These are phyloP conservation scores for Quiscalus mexicanus DNA, from an alignment of 2,113 vertebrate species.

Conservation along the genomic window DNA sequence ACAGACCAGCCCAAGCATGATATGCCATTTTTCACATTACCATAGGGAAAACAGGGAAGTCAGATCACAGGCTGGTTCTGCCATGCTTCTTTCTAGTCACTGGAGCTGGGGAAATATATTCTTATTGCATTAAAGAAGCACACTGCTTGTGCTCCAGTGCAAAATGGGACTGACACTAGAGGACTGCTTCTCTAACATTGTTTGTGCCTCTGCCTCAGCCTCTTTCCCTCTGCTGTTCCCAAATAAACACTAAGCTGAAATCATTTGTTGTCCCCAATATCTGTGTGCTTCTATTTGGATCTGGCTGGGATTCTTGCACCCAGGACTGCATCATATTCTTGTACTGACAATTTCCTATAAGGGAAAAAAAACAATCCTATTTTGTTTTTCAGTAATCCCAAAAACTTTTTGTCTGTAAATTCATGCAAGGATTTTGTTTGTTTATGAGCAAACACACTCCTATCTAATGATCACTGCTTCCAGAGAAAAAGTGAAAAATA, in stretches of 20 bases:
- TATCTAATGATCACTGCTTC: neutral
- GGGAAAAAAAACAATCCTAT: fast-evolving
- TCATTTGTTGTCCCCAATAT: neutral
- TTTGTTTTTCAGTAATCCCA: neutral
- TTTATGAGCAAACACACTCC: neutral
- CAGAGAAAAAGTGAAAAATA: neutral
- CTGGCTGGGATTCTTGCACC: neutral
- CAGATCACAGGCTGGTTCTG: neutral
- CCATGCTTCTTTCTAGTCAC: neutral
- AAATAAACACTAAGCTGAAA: neutral
- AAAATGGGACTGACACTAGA: neutral
- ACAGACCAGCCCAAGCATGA: neutral
- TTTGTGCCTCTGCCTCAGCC: neutral
- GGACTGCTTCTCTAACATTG: neutral
- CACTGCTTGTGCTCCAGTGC: neutral
- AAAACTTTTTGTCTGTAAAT: neutral
- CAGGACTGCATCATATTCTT: neutral
- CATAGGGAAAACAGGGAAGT: neutral
- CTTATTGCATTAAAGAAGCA: neutral
- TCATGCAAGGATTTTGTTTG: neutral
- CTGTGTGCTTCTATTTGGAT: neutral
- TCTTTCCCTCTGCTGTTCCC: neutral
- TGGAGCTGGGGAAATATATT: neutral
- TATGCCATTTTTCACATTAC: neutral
- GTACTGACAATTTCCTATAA: neutral